Conservation (phyloP, 2,113 vertebrate genomes). For the Ptilonorhynchus violaceus region DNA sequence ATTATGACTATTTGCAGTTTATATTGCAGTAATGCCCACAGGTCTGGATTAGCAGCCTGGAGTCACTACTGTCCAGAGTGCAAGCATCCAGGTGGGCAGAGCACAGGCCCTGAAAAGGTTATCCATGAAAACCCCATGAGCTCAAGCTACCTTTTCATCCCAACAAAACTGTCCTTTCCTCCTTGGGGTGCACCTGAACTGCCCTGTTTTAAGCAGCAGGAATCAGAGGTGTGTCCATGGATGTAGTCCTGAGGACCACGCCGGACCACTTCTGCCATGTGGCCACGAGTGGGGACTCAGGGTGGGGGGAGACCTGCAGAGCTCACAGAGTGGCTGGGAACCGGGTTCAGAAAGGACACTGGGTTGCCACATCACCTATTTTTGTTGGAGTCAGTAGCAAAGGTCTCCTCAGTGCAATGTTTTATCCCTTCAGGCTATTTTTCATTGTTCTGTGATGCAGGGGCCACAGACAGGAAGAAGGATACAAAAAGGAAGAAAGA, state of each 20-base stretch:
- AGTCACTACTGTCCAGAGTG: background rate
- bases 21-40: background rate
- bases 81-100: background rate
- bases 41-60: constrained; percentile 5
- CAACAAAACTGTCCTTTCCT: background rate
- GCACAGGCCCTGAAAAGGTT: background rate
- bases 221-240: background rate
- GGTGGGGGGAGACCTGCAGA: background rate
- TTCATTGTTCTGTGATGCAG: background rate
- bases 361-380: background rate
- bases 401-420: background rate
- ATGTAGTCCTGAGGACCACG: fast-evolving
- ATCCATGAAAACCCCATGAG: background rate
- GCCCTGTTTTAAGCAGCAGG: background rate
- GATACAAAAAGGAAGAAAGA: background rate
- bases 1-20: constrained; percentile 18
- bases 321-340: background rate
- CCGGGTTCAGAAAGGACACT: background rate
- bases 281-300: background rate
- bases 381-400: background rate
- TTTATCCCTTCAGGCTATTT: background rate
- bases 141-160: background rate
- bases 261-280: background rate
- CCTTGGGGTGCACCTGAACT: background rate
- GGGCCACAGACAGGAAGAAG: background rate